Base-by-base conservation (phyloP, 37 sponge, comb jelly and placozoan genomes). In the Chondrosia reniformis region DNA sequence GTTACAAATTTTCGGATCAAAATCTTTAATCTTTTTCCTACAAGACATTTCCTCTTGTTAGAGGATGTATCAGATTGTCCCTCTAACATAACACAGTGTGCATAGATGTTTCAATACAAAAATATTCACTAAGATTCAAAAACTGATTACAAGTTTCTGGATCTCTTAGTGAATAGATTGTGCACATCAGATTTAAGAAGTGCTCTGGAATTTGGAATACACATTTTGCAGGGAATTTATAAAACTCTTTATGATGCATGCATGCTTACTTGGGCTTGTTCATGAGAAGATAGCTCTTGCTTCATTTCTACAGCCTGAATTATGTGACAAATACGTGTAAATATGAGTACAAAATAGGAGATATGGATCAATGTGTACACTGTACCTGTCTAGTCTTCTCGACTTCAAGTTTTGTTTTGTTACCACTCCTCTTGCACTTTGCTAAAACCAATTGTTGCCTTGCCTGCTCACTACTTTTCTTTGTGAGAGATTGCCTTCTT, bases 181-280 rank as follows among this genome's bases (percentile, higher is more conserved):
- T 49, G 15, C 52, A 49, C 15, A 49, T 49, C 10, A 15, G 10
- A 10, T 15, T 49, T 49, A n/a, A n/a, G n/a, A n/a, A n/a, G 52
- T 49, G 15, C 15, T 15, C 52, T 19, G 52, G 10, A 49, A 49
- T 10, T 49, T 19, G 15, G 15, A 19, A 15, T 49, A 49, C 52
- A 49, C 15, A 49, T 15, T 49, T 10, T 49, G 15, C 9, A 10
- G 64, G n/a, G 21, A 30, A 9, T 28, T 69, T 69, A 69, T 13
- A 28, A 4, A 25, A 39, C 24, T 43, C 13, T 32, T 41, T 61
- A 21, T 17, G 67, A 33, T 31, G 3, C 78, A 28, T n/a, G 75
- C 85, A 63, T 89, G 81, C 67, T 28, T 75, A 4, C 54, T 73
- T 37, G 52, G 10, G 52, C 15, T 49, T 49, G 52, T 15, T 49